phyloP scores from a whole-genome alignment of 2,888 invertebrate species.

The Anagyrus pseudococci region DNA sequence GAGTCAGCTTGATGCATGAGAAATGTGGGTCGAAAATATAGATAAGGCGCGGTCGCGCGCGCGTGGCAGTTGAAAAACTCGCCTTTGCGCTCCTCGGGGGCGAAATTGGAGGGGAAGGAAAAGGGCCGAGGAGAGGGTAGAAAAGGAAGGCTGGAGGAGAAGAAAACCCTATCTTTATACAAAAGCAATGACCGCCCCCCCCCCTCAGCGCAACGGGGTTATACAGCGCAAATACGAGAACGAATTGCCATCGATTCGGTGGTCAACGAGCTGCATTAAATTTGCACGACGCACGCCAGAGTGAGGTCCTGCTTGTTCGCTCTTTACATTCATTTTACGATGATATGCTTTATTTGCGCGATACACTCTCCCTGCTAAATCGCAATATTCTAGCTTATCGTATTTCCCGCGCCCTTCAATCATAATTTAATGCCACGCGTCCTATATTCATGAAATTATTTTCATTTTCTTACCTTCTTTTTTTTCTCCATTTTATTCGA shows the following conservation, averaged over 20 bases:
- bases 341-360: neutral
- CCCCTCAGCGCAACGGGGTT: conserved; percentile 6
- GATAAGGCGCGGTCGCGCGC: neutral
- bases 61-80: neutral
- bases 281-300: neutral
- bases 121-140: too few species aligned
- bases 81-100: too few species aligned
- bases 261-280: conserved; percentile 15
- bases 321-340: neutral
- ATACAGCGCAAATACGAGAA: conserved; percentile 3
- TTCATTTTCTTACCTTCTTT: too few species aligned
- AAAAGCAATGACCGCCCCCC: neutral
- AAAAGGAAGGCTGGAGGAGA: neutral
- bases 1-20: neutral
- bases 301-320: neutral
- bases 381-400: neutral
- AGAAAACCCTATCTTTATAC: too few species aligned
- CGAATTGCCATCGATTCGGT: conserved; percentile 13
- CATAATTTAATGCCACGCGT: too few species aligned
- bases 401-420: too few species aligned
- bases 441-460: too few species aligned
- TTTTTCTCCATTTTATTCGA: too few species aligned
- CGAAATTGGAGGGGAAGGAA: neutral
- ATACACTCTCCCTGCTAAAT: neutral
- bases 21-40: conserved; percentile 10